phyloP scores from a whole-genome alignment of 2,113 vertebrate genomes.

The Capra hircus region DNA sequence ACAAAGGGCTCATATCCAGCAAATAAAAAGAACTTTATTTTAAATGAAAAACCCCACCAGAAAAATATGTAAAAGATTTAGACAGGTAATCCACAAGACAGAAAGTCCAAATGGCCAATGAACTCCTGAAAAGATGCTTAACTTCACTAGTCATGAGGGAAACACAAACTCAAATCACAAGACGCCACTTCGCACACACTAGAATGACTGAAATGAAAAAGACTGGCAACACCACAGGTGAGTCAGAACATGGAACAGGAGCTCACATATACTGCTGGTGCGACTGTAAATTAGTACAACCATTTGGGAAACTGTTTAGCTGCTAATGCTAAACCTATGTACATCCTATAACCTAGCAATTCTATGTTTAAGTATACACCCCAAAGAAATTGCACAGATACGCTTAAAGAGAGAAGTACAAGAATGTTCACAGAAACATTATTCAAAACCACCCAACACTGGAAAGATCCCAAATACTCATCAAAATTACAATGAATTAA shows the following conservation, averaged over 20 bases:
- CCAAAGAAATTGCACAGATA: background rate
- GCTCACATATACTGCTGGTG: background rate
- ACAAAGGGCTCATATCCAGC: background rate
- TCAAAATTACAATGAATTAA: constrained; percentile 13
- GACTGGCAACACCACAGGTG: background rate
- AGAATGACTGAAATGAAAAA: constrained; percentile 11
- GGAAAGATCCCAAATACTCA: background rate
- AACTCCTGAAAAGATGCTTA: background rate
- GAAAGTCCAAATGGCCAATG: background rate
- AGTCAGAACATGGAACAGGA: background rate
- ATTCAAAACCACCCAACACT: background rate
- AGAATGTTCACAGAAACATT: background rate
- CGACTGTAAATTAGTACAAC: background rate
- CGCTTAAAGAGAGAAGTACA: background rate
- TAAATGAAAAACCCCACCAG: background rate
- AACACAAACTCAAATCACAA: background rate
- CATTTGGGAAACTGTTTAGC: background rate
- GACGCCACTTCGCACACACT: background rate
- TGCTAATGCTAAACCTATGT: background rate
- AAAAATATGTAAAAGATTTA: background rate
- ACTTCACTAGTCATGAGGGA: background rate
- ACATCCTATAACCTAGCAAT: background rate
- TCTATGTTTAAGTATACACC: background rate
- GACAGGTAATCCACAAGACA: background rate
- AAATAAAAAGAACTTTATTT: background rate